phyloP scores from a whole-genome alignment of 1,140 invertebrate species.

The Ectropis grisescens region DNA sequence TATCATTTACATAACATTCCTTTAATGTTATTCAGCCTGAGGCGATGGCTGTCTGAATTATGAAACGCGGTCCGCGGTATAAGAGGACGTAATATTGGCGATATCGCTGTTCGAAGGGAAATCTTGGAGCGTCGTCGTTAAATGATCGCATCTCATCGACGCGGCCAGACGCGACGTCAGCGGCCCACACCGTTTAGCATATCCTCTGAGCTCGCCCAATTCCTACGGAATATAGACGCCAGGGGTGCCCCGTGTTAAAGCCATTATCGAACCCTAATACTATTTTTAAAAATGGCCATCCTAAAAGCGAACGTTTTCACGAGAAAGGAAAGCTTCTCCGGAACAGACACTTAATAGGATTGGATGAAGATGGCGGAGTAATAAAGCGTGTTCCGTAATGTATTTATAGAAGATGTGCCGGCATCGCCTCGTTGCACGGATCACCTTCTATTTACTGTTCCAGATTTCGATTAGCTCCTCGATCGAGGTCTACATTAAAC shows the following conservation, averaged over 20 bases:
- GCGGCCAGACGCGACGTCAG: conserved; percentile 54
- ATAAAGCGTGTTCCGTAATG: conserved; percentile 63
- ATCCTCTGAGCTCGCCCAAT: conserved; percentile 46
- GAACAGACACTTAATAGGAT: conserved; percentile 61
- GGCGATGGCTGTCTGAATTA: conserved; percentile 28
- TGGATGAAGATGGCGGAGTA: conserved; percentile 61
- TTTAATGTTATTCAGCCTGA: conserved; percentile 22
- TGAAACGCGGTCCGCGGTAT: conserved; percentile 26
- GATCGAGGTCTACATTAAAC: conserved; percentile 17
- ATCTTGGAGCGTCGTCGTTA: conserved; percentile 42
- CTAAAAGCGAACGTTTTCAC: conserved; percentile 42
- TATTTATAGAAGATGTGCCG: conserved; percentile 55
- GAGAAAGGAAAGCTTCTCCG: conserved; percentile 36
- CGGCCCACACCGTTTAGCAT: conserved; percentile 47
- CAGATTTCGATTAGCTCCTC: conserved; percentile 35
- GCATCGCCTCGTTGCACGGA: conserved; percentile 30
- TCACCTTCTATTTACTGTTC: conserved; percentile 42
- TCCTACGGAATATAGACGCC: conserved; percentile 39
- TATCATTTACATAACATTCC: conserved; percentile 23
- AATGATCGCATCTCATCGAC: conserved; percentile 48
- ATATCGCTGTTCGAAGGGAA: conserved; percentile 25
- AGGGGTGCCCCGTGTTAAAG: conserved; percentile 33
- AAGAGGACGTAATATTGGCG: conserved; percentile 26
- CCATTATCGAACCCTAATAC: conserved; percentile 62
- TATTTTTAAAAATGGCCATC: conserved; percentile 59